phyloP scores from a whole-genome alignment of 2,888 invertebrate genomes.

The Acrocyrtus sp. region DNA sequence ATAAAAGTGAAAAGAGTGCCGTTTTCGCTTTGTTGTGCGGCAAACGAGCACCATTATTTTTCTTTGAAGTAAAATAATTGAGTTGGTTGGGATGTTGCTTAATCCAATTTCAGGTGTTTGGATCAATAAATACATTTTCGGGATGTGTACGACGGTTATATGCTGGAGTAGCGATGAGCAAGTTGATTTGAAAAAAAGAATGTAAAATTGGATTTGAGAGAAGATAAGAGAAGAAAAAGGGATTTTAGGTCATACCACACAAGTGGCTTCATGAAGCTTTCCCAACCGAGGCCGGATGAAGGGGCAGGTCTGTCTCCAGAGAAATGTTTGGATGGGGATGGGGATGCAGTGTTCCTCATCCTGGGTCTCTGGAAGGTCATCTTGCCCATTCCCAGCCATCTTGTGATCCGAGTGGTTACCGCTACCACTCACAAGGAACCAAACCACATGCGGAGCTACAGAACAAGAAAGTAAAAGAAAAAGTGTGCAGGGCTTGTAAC shows the following conservation, averaged over 20 bases:
- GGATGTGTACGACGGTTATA: too few species aligned
- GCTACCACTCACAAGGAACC: constrained; percentile 47
- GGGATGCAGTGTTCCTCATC: constrained; percentile 84
- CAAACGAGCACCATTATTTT: neutral
- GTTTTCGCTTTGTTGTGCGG: neutral
- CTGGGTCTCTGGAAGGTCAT: constrained; percentile 68
- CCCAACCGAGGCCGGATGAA: constrained; percentile 95
- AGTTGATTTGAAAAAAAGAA: too few species aligned
- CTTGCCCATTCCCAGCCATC: constrained; percentile 64
- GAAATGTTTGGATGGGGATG: constrained; percentile 94
- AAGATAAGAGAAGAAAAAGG: constrained; percentile 5
- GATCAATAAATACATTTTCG: too few species aligned
- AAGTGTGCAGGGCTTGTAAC: too few species aligned
- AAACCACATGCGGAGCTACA: constrained; percentile 49
- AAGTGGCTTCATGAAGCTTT: constrained; percentile 96
- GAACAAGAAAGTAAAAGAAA: constrained; percentile 10
- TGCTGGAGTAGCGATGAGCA: too few species aligned
- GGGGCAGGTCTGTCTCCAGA: constrained; percentile 98
- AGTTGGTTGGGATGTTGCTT: too few species aligned
- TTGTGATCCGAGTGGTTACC: constrained; percentile 49
- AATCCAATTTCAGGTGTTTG: too few species aligned
- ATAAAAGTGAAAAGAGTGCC: too few species aligned
- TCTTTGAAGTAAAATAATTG: too few species aligned
- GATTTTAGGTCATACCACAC: constrained; percentile 79
- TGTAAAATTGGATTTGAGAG: neutral